phyloP scores from a whole-genome alignment of 2,797 vertebrate genomes.

The Coregonus ussuriensis region DNA sequence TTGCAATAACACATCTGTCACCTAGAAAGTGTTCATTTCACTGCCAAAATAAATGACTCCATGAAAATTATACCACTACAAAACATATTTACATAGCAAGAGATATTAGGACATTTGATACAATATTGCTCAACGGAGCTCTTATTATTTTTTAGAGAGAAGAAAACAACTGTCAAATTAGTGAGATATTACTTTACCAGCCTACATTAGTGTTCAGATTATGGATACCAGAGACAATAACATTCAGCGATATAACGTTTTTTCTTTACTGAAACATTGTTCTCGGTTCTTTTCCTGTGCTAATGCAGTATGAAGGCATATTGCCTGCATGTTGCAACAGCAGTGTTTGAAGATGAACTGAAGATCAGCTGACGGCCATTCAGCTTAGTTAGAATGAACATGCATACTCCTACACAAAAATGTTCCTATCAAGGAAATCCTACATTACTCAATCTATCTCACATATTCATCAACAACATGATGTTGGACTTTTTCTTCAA shows the following conservation, averaged over 20 bases:
- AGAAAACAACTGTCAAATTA: slow-evolving; percentile 28
- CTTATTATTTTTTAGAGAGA: slow-evolving; percentile 48
- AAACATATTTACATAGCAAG: slow-evolving; percentile 44
- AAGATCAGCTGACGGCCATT: slow-evolving; percentile 40
- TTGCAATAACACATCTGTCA: slow-evolving; percentile 48
- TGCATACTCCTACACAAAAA: neutral
- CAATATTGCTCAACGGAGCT: slow-evolving; percentile 44
- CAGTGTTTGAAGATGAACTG: slow-evolving; percentile 54
- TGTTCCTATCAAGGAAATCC: too few species aligned
- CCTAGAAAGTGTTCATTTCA: slow-evolving; percentile 15
- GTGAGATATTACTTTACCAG: slow-evolving; percentile 28
- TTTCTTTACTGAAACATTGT: slow-evolving; percentile 25
- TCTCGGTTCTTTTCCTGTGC: slow-evolving; percentile 8
- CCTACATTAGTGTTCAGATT: slow-evolving; percentile 27
- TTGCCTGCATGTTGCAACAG: slow-evolving; percentile 69
- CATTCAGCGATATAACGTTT: slow-evolving; percentile 10
- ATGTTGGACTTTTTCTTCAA: neutral
- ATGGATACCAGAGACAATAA: slow-evolving; percentile 20
- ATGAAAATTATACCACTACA: slow-evolving; percentile 30
- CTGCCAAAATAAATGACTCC: slow-evolving; percentile 51
- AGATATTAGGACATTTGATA: slow-evolving; percentile 37
- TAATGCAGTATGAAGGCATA: slow-evolving; percentile 41
- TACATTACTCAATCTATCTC: too few species aligned
- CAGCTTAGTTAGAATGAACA: neutral
- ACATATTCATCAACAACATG: neutral